Base-by-base conservation (phyloP, 2,113 vertebrate genomes). In the Ceratotherium simum region DNA sequence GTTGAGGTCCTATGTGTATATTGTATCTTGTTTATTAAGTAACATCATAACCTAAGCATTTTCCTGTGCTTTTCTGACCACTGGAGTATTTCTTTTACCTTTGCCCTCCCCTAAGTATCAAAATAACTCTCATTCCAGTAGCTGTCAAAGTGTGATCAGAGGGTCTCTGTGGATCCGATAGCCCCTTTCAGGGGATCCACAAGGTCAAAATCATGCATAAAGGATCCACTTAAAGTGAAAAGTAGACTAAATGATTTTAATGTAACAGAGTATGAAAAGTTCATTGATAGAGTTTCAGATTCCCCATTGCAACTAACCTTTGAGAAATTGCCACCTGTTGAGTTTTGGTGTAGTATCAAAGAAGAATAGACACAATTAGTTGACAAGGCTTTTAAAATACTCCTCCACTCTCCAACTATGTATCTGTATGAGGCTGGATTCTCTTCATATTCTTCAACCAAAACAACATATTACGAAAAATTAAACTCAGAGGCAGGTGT, bases 261-360 rank as follows among this genome's bases (percentile, higher is more conserved):
- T 70, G 8, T 93, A 78, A 87, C 6, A 81, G 6, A 82, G 39
- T 91, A 72, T 17, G 27, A 86, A 81, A 95, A 90, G n/a, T 78
- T 62, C n/a, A 76, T 20, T 82, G 67, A 86, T 83, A 95, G 42
- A 6, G 10, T 83, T 96, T 94, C 23, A 67, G 27, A 72, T 95
- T 95, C 46, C 25, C 29, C 39, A n/a, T n/a, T 75, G 21, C 46
- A 96, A 54, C 33, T 95, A 64, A 92, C 6, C 39, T 90, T 89
- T 90, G 64, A 85, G 39, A 96, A 92, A 92, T 1, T 46, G 25
- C 9, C 13, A 89, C 39, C 92, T 80, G 18, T 33, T 92, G 39
- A 85, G 8, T 64, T 84, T 48, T 96, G n/a, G 23, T 16, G 7
- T 64, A 82, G 33, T 90, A 29, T 81, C 65, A 85, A 84, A 92